Evolutionary conservation across 2,113 vertebrate genomes (phyloP).

Genomic region (Romanogobio albipinnatus): DNA sequence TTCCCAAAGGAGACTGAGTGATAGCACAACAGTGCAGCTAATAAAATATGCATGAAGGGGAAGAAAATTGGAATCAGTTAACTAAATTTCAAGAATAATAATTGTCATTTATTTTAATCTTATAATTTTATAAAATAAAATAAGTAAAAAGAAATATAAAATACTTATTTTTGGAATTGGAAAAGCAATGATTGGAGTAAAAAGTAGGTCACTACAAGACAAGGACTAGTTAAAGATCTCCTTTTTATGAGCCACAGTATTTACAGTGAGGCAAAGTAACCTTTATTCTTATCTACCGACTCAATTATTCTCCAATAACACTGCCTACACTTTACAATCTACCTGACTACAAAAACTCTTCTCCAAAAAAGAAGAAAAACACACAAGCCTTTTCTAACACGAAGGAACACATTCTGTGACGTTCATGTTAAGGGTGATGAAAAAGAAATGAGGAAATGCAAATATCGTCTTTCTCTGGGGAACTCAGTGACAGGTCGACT

Average conservation of each 20-base stretch:
- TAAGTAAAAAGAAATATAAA: constrained; percentile 35
- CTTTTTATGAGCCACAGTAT: background rate
- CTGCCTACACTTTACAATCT: background rate
- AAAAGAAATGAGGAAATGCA: constrained; percentile 34
- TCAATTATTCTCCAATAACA: background rate
- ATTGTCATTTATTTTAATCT: background rate
- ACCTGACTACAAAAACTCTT: background rate
- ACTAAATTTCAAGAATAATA: constrained; percentile 40
- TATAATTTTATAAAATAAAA: constrained; percentile 37
- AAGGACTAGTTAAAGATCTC: background rate
- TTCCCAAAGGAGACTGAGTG: constrained; percentile 15
- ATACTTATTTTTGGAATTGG: background rate
- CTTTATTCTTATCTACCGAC: background rate
- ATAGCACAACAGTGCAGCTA: constrained; percentile 16
- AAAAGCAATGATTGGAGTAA: background rate
- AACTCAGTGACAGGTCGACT: constrained; percentile 46
- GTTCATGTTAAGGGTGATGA: constrained; percentile 20
- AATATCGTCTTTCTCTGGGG: constrained; percentile 30
- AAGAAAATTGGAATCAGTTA: background rate
- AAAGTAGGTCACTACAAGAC: background rate
- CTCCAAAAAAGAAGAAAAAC: background rate
- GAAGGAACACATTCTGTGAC: background rate
- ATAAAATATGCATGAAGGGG: constrained; percentile 33
- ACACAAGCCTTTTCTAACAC: constrained; percentile 28
- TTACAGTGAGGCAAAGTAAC: background rate